Base-by-base conservation (phyloP, 2,113 vertebrate species). In the Zapus hudsonius region DNA sequence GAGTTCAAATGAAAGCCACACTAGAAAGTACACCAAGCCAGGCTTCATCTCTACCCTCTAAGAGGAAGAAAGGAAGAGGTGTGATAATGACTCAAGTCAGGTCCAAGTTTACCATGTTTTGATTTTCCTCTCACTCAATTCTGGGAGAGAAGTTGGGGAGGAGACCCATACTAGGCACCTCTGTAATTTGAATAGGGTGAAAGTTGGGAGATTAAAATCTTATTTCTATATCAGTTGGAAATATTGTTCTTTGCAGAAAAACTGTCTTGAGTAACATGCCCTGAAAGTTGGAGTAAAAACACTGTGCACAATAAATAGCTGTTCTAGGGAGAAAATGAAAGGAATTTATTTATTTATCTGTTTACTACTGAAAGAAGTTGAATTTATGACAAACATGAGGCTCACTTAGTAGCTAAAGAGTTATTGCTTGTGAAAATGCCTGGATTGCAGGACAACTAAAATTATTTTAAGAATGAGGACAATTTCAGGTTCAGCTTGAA, bases 401-500 rank as follows among this genome's bases (percentile, higher is more conserved):
- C 12, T 69, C 6, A 0, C 33, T 52, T 8, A 31, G 33, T 1
- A 13, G 6, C 15, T 33, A 1, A 10, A 78, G 38, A 42, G 17
- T 36, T 27, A 29, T 3, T 55, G 8, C 31, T 47, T 20, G 4
- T 40, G 38, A 42, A 72, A 61, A 29, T 36, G 52, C 33, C 23
- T 64, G 27, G 38, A 23, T 0, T 5, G 3, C 22, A 20, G 4
- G 22, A 31, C 38, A 72, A 44, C 33, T 73, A 31, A 63, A 59
- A 2, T 7, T 22, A 75, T 66, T 90, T 69, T n/a, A 80, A 64
- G 47, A 84, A 84, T 84, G 47, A 93, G 16, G 29, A 27, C n/a
- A 3, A 3, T 31, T 74, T 93, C 63, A 38, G 3, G 25, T 84
- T 94, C 67, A 84, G 40, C 44, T 44, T 79, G 20, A 89, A 92